Base-by-base conservation (phyloP, 2,113 vertebrate genomes). In the Maccullochella peelii region DNA sequence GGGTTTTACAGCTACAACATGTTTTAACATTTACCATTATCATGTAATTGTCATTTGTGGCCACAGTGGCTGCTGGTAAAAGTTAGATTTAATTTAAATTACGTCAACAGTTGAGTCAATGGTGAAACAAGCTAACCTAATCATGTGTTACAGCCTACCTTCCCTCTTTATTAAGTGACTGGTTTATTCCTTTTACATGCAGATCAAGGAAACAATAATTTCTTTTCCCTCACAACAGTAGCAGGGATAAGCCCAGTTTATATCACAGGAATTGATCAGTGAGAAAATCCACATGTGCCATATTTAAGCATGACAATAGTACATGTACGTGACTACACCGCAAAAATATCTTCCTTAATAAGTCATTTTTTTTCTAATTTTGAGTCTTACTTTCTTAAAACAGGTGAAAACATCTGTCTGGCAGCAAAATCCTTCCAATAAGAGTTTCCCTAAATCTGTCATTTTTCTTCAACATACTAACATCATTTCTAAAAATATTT, bases 221-320 rank as follows among this genome's bases (percentile, higher is more conserved):
- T 11, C 2, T n/a, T 6, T 14, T 0, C 67, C 47, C 1, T 30
- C 1, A 20, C n/a, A 44, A 8, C 10, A 65, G n/a, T 8, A n/a
- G 5, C 38, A 42, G 52, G 23, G 4, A 59, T 47, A 44, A 78
- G 71, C 73, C 74, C 20, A 88, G 59, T 83, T 85, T 81, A 36
- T 52, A 57, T 77, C 33, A 30, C 54, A 23, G 52, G 25, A 6
- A 62, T 23, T 15, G 14, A 47, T 63, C 27, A 68, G 27, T 66
- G 84, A 88, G 86, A 89, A 80, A 92, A 89, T 90, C 84, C 78
- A 77, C 91, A 91, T 72, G 77, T 80, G 8, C 0, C 61, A 81
- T 47, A 33, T 27, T 72, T 55, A 67, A 63, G 42, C 78, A 86
- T 21, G 44, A 77, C 62, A 84, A 79, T 18, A 77, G 15, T 69